phyloP scores from a whole-genome alignment of 53 echinoderm and acorn worm species.

The Holothuria scabra region DNA sequence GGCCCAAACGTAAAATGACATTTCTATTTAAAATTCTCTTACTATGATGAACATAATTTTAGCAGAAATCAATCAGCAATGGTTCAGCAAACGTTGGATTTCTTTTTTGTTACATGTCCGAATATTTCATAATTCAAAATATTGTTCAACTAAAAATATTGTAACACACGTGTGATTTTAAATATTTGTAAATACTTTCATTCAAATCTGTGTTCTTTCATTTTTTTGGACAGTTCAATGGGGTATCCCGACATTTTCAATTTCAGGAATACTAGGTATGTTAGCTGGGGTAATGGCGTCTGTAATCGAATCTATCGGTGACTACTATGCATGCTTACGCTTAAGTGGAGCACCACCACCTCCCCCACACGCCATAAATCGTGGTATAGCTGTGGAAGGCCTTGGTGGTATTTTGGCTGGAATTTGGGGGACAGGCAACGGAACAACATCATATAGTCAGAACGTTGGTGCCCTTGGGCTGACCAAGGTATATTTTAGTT shows the following conservation, averaged over 20 bases:
- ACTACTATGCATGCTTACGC: conserved; percentile 84
- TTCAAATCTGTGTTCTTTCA: no score
- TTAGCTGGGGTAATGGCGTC: conserved; percentile 75
- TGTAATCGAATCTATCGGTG: conserved; percentile 79
- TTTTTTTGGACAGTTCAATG: conserved; percentile 89
- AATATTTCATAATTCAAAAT: no score
- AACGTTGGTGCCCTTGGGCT: conserved; percentile 83
- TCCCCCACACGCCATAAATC: conserved; percentile 78
- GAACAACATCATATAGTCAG: conserved; percentile 82
- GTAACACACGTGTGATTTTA: no score
- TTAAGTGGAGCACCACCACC: conserved; percentile 80
- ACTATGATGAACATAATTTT: no score
- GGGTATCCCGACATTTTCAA: conserved; percentile 71
- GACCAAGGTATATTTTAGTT: conserved; percentile 63
- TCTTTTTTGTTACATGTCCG: no score
- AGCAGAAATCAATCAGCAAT: no score
- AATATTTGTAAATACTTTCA: no score
- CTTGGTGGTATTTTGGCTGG: conserved; percentile 77
- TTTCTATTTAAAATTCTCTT: no score
- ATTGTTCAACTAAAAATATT: no score
- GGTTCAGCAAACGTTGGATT: no score
- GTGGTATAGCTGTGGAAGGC: conserved; percentile 76
- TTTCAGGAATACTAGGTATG: conserved; percentile 72
- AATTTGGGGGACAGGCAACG: conserved; percentile 78
- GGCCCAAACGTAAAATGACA: no score